Evolutionary conservation across 2,797 vertebrate species (phyloP), one percentile per base, ranked within the genome.

Genomic region (Chloroceryle inda): DNA sequence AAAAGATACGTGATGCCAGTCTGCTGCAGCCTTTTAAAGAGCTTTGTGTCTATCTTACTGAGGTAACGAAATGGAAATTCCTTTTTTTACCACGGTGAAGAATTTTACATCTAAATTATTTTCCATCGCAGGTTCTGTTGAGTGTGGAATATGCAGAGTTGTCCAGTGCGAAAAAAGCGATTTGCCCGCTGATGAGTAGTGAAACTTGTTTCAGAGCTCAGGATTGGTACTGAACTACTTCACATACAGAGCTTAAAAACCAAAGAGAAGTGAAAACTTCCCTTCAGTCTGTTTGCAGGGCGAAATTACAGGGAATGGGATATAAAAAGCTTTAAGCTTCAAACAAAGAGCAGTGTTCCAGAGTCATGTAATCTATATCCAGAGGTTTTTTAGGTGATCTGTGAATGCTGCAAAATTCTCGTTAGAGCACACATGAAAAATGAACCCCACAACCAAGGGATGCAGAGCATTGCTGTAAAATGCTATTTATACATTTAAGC

Each of bases 21-120:
- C 97, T 99, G 92, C 98, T 99, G 13, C 98, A 99, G 98, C 99
- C 99, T 56, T 99, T 99, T 92, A 99, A 99, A 96, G 98, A 99
- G 83, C 99, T 99, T 44, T 99, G 99, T 84, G 84, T 96, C 2
- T 99, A 99, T 96, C 99, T 99, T 74, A 99, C 98, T 1, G 99
- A 99, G 99, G 99, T 99, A 95, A 84, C 79, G 6, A 67, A 37
- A 58, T 0, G 6, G 0, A 38, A 84, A 45, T 13, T 35, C 40
- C 4, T 17, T 45, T 53, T 52, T 47, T 58, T 47, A 31, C n/a
- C 22, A 29, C 40, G 33, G 23, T 20, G 17, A 44, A 20, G 56
- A 76, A 37, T 5, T 40, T 17, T 35, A 0, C n/a, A 35, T 40
- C 49, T 67, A 8, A 80, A 0, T 38, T 26, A 6, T 49, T 33